A percentile compares a stretch with the other conserved stretches of the same genome.
These are phyloP conservation scores for Catamblyrhynchus diadema DNA, from an alignment of 2,797 vertebrate genomes.

Conservation along the genomic window DNA sequence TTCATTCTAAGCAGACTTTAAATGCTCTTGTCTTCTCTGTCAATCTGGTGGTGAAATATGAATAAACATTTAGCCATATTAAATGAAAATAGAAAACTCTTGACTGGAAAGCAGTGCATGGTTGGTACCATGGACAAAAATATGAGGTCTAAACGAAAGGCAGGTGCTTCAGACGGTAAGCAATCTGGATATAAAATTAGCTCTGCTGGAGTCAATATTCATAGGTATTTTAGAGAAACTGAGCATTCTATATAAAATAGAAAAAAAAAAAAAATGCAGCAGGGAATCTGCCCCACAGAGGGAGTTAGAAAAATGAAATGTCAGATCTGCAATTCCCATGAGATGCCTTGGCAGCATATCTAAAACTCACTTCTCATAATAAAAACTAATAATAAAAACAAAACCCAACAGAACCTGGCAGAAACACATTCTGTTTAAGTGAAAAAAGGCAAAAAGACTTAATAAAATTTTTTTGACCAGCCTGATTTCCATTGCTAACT, in stretches of 20 bases:
- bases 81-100: background rate
- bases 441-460: background rate
- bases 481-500: background rate
- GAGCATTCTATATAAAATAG: background rate
- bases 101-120: background rate
- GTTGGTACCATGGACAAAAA: background rate
- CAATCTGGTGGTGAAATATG: background rate
- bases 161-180: background rate
- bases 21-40: background rate
- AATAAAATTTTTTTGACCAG: background rate
- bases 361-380: background rate
- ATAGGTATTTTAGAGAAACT: background rate
- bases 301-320: background rate
- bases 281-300: background rate
- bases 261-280: background rate
- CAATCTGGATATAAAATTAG: background rate
- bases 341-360: background rate
- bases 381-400: background rate
- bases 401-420: background rate
- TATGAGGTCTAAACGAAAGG: background rate
- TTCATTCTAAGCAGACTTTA: background rate
- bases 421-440: background rate
- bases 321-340: background rate
- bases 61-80: background rate
- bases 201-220: background rate